A percentile compares a stretch with the other conserved stretches of the same genome.
Conservation (phyloP, 2,113 vertebrate species). For the Ariopsis seemanni region DNA sequence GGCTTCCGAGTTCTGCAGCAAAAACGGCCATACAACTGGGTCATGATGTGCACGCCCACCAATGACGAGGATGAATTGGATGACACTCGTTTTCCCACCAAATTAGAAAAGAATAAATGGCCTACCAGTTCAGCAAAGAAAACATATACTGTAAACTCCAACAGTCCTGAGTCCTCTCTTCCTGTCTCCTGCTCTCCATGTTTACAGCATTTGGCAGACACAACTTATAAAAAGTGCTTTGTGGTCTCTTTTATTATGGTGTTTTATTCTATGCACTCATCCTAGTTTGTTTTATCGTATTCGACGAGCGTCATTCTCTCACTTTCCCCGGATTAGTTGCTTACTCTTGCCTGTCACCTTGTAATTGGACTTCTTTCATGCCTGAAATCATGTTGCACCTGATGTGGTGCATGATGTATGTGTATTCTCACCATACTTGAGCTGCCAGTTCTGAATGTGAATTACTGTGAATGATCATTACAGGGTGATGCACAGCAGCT, state of each 20-base stretch:
- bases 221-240: not conserved
- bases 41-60: too few relatives aligned
- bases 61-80: not conserved
- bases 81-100: not conserved
- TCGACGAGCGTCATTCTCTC: not conserved
- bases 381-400: not conserved
- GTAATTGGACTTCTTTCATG: constrained; percentile 13
- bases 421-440: not conserved
- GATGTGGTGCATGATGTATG: not conserved
- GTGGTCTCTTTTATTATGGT: constrained; percentile 2
- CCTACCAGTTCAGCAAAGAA: not conserved
- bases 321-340: not conserved
- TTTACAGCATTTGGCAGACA: not conserved
- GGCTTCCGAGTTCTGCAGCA: not conserved
- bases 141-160: not conserved
- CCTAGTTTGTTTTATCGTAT: not conserved
- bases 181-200: too few relatives aligned
- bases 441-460: constrained; percentile 1
- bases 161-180: not conserved
- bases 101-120: not conserved
- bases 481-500: not conserved
- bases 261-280: not conserved
- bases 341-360: not conserved
- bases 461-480: not conserved
- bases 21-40: not conserved